These are phyloP conservation scores for Ophion costatus DNA, from an alignment of 2,888 invertebrate species.

Conservation along the genomic window DNA sequence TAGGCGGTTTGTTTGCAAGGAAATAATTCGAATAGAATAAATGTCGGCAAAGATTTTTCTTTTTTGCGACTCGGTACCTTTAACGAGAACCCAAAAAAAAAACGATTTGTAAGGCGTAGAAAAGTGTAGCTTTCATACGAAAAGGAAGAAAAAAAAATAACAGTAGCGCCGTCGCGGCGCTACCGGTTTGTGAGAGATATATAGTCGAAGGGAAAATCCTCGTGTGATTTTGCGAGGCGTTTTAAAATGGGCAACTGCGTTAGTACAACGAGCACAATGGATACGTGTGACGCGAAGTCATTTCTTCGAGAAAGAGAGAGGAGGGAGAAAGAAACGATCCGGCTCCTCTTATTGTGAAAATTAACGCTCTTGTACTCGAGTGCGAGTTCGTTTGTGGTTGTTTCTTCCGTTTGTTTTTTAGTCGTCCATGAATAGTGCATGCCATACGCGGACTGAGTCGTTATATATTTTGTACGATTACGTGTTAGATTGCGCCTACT, in stretches of 20 bases:
- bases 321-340: slow-evolving; percentile 67
- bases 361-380: slow-evolving; percentile 58
- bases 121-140: slow-evolving; percentile 74
- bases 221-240: not conserved
- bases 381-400: not conserved
- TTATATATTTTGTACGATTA: slow-evolving; percentile 67
- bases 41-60: not conserved
- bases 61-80: not conserved
- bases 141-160: slow-evolving; percentile 54
- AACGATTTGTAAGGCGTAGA: slow-evolving; percentile 63
- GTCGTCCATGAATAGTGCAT: slow-evolving; percentile 64
- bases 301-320: slow-evolving; percentile 49
- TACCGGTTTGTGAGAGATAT: not conserved
- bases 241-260: slow-evolving; percentile 69
- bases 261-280: slow-evolving; percentile 74
- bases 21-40: not conserved
- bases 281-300: slow-evolving; percentile 69
- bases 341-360: slow-evolving; percentile 71
- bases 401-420: slow-evolving; percentile 19
- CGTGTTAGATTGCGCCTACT: slow-evolving; percentile 57
- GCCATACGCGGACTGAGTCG: slow-evolving; percentile 66
- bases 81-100: not conserved
- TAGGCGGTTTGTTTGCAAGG: not conserved
- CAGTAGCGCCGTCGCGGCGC: slow-evolving; percentile 7
- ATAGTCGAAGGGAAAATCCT: not conserved